Evolutionary conservation across 2,888 invertebrate species (phyloP).

Genomic region (Troilus luridus): DNA sequence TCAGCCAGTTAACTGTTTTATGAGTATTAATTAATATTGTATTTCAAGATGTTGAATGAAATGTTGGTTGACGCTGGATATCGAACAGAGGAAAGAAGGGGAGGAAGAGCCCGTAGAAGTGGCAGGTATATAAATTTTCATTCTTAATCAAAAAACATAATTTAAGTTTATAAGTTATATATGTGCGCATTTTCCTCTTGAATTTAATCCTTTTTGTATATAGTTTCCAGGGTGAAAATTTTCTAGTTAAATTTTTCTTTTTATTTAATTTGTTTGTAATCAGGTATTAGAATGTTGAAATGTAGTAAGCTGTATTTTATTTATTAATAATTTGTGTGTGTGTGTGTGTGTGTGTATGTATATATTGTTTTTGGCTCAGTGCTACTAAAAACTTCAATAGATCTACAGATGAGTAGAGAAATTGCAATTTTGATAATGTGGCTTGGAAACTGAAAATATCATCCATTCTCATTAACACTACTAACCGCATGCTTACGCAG

Average conservation of each 20-base stretch:
- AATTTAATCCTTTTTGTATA: too few species aligned
- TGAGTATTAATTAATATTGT: neutral
- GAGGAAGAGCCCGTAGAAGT: slow-evolving; percentile 62
- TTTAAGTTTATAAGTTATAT: neutral
- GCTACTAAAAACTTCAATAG: neutral
- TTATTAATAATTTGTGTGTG: too few species aligned
- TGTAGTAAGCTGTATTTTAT: too few species aligned
- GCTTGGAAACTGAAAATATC: too few species aligned
- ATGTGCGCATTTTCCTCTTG: too few species aligned
- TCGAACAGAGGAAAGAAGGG: slow-evolving; percentile 60
- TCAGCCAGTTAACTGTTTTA: neutral
- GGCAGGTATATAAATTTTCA: slow-evolving; percentile 58
- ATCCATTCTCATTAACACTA: too few species aligned
- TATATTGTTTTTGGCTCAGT: too few species aligned
- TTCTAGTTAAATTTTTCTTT: neutral
- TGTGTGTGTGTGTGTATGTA: too few species aligned
- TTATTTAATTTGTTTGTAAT: neutral
- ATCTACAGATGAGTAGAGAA: too few species aligned
- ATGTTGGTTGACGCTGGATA: slow-evolving; percentile 64
- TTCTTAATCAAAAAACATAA: neutral
- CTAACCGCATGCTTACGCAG: too few species aligned
- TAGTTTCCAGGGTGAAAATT: neutral
- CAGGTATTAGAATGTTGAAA: too few species aligned
- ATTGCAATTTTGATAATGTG: too few species aligned
- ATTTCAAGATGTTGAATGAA: slow-evolving; percentile 64